These are phyloP conservation scores for Heptranchias perlo DNA, from an alignment of 2,113 vertebrate species.

Conservation along the genomic window DNA sequence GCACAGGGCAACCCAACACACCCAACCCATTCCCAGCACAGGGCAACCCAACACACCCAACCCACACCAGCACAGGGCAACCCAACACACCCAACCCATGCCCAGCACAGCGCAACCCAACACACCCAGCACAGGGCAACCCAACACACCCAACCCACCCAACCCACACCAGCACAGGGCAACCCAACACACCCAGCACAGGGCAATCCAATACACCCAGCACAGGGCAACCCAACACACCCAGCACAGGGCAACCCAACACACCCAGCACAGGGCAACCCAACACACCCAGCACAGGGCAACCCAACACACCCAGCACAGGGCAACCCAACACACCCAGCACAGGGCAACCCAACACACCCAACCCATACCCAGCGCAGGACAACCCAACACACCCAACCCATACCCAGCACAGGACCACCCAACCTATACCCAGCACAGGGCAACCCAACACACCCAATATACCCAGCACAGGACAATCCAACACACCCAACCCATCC, in stretches of 20 bases:
- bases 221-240: too few species aligned
- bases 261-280: not conserved
- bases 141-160: not conserved
- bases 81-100: not conserved
- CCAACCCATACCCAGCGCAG: not conserved
- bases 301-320: not conserved
- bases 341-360: not conserved
- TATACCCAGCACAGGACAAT: not conserved
- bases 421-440: not conserved
- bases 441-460: not conserved
- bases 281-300: too few species aligned
- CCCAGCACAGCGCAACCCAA: not conserved
- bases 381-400: too few species aligned
- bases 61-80: not conserved
- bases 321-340: not conserved
- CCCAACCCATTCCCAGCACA: not conserved
- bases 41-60: not conserved
- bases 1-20: not conserved
- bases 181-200: not conserved
- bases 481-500: too few species aligned
- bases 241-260: too few species aligned
- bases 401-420: not conserved
- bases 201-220: too few species aligned
- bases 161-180: not conserved
- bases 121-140: not conserved